Conservation (phyloP, 2,888 invertebrate genomes). For the Thera britannica region DNA sequence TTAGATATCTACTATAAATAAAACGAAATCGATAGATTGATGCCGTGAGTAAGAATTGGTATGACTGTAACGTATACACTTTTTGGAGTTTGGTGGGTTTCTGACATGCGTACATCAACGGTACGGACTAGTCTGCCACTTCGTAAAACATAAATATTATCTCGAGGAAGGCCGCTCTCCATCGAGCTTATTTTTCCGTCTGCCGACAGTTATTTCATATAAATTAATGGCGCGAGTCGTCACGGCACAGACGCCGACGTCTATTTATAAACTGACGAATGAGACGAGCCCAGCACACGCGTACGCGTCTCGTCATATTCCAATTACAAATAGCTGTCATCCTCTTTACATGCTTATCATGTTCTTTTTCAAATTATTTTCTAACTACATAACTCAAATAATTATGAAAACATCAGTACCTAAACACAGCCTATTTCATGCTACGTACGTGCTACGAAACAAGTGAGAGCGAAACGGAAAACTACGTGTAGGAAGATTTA, state of each 20-base stretch:
- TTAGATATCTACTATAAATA: conserved; percentile 51
- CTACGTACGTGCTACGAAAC: conserved; percentile 33
- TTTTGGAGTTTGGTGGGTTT: conserved; percentile 57
- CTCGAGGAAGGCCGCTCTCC: conserved; percentile 78
- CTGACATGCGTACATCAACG: conserved; percentile 73
- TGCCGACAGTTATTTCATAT: conserved; percentile 85
- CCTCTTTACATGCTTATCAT: conserved; percentile 68
- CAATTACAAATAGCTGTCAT: conserved; percentile 84
- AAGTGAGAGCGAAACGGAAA: conserved; percentile 63
- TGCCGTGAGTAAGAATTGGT: conserved; percentile 53
- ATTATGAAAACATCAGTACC: conserved; percentile 44
- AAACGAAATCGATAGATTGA: conserved; percentile 53
- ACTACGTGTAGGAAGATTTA: conserved; percentile 53
- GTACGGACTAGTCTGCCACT: conserved; percentile 67
- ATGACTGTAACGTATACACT: conserved; percentile 57
- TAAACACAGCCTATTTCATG: conserved; percentile 43
- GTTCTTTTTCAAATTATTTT: conserved; percentile 60
- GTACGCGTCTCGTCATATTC: conserved; percentile 83
- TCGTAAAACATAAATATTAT: conserved; percentile 84
- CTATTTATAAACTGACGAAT: conserved; percentile 85
- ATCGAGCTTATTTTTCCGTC: conserved; percentile 83
- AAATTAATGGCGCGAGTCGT: conserved; percentile 85
- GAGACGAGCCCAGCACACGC: conserved; percentile 81
- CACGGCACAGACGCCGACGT: conserved; percentile 82
- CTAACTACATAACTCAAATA: conserved; percentile 57